Conservation (phyloP, 2,113 vertebrate genomes). For the Atlantisia rogersi region DNA sequence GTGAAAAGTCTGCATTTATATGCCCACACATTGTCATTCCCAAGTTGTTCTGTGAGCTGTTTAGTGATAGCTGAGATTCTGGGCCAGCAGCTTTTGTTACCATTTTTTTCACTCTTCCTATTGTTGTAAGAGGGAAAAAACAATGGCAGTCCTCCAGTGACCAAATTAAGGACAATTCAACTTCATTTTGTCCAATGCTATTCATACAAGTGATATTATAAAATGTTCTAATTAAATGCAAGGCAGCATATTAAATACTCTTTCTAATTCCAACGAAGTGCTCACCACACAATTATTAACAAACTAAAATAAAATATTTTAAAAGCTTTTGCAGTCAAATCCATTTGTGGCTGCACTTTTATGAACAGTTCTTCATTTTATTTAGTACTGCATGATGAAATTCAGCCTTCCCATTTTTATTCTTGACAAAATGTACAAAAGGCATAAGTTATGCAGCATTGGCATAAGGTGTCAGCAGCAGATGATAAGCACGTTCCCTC, state of each 20-base stretch:
- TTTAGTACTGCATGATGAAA: background rate
- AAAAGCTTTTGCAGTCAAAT: background rate
- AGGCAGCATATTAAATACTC: background rate
- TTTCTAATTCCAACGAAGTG: constrained; percentile 1
- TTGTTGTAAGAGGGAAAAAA: background rate
- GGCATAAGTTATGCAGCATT: background rate
- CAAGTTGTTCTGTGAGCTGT: constrained; percentile 10
- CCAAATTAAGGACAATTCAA: constrained; percentile 43
- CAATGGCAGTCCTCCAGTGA: constrained; percentile 39
- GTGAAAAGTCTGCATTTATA: background rate
- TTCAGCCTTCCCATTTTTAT: background rate
- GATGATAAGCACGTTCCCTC: background rate
- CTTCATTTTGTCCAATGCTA: background rate
- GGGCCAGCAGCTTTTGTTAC: background rate
- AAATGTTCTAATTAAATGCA: constrained; percentile 43
- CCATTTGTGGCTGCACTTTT: background rate
- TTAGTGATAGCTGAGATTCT: background rate
- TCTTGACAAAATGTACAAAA: background rate
- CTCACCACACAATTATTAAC: background rate
- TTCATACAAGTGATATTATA: background rate
- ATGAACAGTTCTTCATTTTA: background rate
- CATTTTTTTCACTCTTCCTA: background rate
- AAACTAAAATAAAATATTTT: constrained; percentile 23
- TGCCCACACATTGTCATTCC: background rate
- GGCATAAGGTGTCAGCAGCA: background rate